phyloP scores from a whole-genome alignment of 35 echinoderm and acorn worm genomes.

The Holothuria glaberrima region DNA sequence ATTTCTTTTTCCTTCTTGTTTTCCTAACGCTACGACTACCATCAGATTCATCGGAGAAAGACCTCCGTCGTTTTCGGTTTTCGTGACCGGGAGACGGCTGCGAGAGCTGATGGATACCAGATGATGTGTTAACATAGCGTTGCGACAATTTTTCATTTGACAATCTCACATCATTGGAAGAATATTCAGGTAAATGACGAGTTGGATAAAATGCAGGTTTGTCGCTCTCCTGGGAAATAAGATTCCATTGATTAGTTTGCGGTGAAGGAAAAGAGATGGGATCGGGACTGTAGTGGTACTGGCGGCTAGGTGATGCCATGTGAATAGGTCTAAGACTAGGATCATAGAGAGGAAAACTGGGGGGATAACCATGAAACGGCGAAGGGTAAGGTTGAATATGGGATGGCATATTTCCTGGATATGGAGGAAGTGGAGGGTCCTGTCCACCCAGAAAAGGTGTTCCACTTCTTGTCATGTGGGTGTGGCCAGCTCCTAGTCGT shows the following conservation, averaged over 20 bases:
- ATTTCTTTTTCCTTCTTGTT: conserved; percentile 3
- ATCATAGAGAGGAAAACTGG: not conserved
- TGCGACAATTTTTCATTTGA: not conserved
- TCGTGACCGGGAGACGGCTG: not conserved
- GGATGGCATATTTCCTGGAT: not conserved
- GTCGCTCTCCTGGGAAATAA: not conserved
- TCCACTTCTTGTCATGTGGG: not conserved
- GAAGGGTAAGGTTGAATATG: not conserved
- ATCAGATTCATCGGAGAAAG: conserved; percentile 5
- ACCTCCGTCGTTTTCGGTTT: not conserved
- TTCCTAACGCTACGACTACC: not conserved
- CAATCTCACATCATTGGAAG: not conserved
- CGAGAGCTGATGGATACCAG: not conserved
- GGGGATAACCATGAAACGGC: not conserved
- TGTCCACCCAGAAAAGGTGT: not conserved
- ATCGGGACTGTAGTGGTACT: too few species aligned
- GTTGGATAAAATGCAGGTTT: not conserved
- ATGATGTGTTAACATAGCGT: not conserved
- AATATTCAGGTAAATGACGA: not conserved
- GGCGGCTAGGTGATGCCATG: not conserved
- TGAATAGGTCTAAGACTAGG: not conserved
- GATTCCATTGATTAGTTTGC: too few species aligned
- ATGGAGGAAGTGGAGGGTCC: not conserved
- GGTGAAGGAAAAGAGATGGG: too few species aligned
- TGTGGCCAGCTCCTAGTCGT: not conserved